Percentiles rank a stretch among this genome's conserved stretches.
phyloP scores from a whole-genome alignment of 2,113 vertebrate species.

The Raja brachyura region DNA sequence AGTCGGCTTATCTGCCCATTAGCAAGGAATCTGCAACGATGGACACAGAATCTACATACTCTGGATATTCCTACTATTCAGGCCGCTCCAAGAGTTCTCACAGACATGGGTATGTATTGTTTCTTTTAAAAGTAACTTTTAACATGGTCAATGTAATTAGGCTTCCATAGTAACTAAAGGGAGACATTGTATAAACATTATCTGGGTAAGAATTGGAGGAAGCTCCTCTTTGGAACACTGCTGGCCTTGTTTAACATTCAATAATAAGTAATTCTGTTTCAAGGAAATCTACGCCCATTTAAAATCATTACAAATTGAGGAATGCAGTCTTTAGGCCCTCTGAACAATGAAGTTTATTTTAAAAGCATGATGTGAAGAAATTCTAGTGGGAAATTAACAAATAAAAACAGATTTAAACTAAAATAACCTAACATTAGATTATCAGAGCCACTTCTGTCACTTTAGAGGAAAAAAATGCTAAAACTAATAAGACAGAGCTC shows the following conservation, averaged over 20 bases:
- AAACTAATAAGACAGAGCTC: not conserved
- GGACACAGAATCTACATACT: constrained; percentile 95
- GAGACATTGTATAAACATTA: not conserved
- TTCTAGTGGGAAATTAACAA: not conserved
- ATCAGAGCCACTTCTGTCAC: not conserved
- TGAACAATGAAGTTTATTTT: not conserved
- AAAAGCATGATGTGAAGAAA: not conserved
- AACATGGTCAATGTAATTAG: not conserved
- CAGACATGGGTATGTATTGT: constrained; percentile 74
- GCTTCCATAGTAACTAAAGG: not conserved
- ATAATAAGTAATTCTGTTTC: not conserved
- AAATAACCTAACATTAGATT: not conserved
- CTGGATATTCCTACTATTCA: constrained; percentile 91
- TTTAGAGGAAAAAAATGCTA: too few relatives aligned
- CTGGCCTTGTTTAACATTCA: not conserved
- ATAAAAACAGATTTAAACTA: not conserved
- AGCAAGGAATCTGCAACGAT: constrained; percentile 58
- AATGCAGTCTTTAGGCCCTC: not conserved
- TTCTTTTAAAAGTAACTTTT: not conserved
- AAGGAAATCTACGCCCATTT: not conserved
- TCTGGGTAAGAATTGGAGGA: not conserved
- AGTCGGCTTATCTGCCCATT: not conserved
- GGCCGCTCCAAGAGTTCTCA: constrained; percentile 86
- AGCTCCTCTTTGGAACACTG: not conserved
- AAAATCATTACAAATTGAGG: not conserved